Evolutionary conservation across 2,797 vertebrate species (phyloP), one percentile per base, ranked within the genome.

Genomic region (Fratercula arctica): DNA sequence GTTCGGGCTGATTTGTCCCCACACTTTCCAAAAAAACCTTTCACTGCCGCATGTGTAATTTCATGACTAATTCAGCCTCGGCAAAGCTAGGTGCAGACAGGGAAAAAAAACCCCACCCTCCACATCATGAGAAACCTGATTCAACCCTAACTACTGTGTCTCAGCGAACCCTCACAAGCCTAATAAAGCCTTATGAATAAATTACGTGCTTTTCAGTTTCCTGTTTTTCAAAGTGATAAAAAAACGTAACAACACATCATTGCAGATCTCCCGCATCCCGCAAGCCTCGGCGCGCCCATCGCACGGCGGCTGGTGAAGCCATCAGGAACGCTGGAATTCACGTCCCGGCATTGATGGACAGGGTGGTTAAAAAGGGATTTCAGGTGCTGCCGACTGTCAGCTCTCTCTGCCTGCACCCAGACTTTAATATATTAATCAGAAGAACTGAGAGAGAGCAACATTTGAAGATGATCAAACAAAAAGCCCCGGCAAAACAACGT

Each of bases 101-200:
- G 67, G 33, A 6, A 17, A 68, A 61, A 83, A 60, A 31, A 72
- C n/a, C 14, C 11, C 17, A 0, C 45, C n/a, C 39, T 37, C 33
- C 29, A 9, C 26, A 21, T 64, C 33, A 43, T 4, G 13, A 70
- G 70, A 61, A 70, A 46, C 70, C 46, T 21, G 45, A 59, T 64
- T 89, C 80, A 68, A 10, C 26, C 54, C 63, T 67, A 76, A 74
- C 43, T 80, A 53, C 80, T 7, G 35, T 5, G 1, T 54, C 82
- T 60, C 66, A 45, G 74, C 5, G 8, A 87, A 51, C 37, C 73
- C 66, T 80, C 75, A 39, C 51, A 29, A 78, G 81, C 59, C 68
- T 76, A 59, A 85, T 59, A 68, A 86, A 88, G 63, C 46, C 61
- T 72, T 82, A 81, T 77, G 80, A 90, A 92, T 90, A 84, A 92